Evolutionary conservation across 2,797 vertebrate species (phyloP), one percentile per base, ranked within the genome.

Genomic region (Euphonia xanthogaster): DNA sequence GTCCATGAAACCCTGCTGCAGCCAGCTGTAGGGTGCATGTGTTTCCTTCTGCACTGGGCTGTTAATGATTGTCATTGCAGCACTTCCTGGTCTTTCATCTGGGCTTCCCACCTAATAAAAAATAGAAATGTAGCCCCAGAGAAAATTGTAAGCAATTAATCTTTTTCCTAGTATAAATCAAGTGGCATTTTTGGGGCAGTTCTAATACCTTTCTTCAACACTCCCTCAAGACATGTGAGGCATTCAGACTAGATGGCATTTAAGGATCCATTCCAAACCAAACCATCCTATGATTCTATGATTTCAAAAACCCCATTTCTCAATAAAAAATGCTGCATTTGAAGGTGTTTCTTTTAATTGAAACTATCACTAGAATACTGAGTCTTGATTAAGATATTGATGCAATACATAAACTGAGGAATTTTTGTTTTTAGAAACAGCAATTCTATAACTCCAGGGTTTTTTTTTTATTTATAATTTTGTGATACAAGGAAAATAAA

Each of bases 81-180:
- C 18, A 3, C 47, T 75, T 93, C 89, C 88, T 87, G 31, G 40
- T 51, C 70, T 75, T 91, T 91, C 74, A 33, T 76, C 44, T 76
- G 55, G 7, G 73, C 55, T 83, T 74, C 35, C 28, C 23, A 74
- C 45, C 77, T 65, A 60, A 86, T 73, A 74, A 85, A 85, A 85
- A 63, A 17, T 6, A 33, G 48, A 84, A 78, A 70, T 30, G 14
- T 44, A 77, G 39, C 72, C 35, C 45, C 33, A 74, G 61, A 77
- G 83, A 94, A 62, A 54, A 28, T 37, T 66, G 47, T 81, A 50
- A 88, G 63, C 15, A 54, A 75, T 90, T 45, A 83, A 71, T 85
- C 1, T 40, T 91, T 91, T 82, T 74, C 16, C 27, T 47, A 40
- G 16, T 54, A 82, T 70, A 77, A 71, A 28, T 67, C 2, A 1